Conservation (phyloP, 2,888 invertebrate genomes). For the Ophraella communa region DNA sequence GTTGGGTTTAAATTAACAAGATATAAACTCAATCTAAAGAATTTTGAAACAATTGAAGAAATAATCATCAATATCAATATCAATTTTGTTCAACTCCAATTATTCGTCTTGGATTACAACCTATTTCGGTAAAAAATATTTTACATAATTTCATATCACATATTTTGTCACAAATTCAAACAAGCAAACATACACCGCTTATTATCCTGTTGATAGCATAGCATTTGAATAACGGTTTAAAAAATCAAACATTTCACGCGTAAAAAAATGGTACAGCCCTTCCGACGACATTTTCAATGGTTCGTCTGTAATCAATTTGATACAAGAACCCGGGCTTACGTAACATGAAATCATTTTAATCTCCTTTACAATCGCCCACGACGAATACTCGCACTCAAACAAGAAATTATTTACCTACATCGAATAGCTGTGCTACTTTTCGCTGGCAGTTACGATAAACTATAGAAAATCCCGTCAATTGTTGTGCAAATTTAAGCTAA, state of each 20-base stretch:
- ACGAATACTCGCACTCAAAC: not conserved
- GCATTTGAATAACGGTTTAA: conserved; percentile 1
- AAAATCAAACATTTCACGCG: not conserved
- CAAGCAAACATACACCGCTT: not conserved
- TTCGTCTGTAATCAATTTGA: conserved; percentile 36
- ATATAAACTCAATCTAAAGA: too few relatives aligned
- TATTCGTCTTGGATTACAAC: too few relatives aligned
- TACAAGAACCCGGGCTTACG: conserved; percentile 31
- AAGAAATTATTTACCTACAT: not conserved
- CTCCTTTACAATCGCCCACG: conserved; percentile 25
- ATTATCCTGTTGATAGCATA: not conserved
- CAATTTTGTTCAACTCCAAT: too few relatives aligned
- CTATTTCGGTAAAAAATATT: too few relatives aligned
- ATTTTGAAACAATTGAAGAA: too few relatives aligned
- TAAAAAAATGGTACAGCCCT: conserved; percentile 9
- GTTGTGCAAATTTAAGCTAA: conserved; percentile 58
- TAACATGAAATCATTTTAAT: conserved; percentile 32
- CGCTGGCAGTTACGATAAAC: conserved; percentile 55
- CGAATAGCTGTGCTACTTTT: conserved; percentile 20
- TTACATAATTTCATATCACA: too few relatives aligned
- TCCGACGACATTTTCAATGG: conserved; percentile 15
- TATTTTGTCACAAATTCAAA: too few relatives aligned
- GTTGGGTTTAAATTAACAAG: too few relatives aligned
- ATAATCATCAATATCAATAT: too few relatives aligned
- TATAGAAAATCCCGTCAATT: conserved; percentile 57